Evolutionary conservation across 2,113 vertebrate genomes (phyloP).

Genomic region (Larimichthys polyactis): DNA sequence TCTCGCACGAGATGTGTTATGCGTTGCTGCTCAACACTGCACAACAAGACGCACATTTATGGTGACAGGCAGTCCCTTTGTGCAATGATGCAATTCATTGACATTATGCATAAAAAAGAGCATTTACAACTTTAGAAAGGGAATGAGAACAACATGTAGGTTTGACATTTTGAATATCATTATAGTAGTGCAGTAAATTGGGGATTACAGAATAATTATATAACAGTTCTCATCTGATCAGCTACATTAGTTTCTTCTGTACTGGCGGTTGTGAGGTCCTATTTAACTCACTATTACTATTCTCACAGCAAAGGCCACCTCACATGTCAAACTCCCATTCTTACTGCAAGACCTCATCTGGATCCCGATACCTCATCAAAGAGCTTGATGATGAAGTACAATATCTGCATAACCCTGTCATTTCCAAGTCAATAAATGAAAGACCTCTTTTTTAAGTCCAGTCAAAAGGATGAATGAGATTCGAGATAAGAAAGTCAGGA

Average conservation of each 20-base stretch:
- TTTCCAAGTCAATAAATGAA: conserved; percentile 56
- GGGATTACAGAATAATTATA: conserved; percentile 43
- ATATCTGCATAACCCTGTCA: conserved; percentile 55
- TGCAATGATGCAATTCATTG: neutral
- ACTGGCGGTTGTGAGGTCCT: conserved; percentile 1
- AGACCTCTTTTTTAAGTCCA: conserved; percentile 39
- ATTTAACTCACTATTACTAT: conserved; percentile 25
- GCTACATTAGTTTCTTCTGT: neutral
- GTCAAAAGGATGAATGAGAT: conserved; percentile 23
- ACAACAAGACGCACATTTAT: neutral
- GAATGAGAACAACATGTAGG: neutral
- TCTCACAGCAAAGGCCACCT: conserved; percentile 13
- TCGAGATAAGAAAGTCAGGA: conserved; percentile 29
- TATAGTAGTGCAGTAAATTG: conserved; percentile 7
- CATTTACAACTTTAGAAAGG: neutral
- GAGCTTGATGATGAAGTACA: conserved; percentile 50
- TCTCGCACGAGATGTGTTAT: too few species aligned
- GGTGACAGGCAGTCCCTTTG: neutral
- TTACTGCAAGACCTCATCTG: conserved; percentile 44
- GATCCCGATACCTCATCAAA: conserved; percentile 63
- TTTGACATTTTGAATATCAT: neutral
- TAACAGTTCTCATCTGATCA: conserved; percentile 10
- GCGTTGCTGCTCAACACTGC: neutral
- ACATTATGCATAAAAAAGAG: neutral
- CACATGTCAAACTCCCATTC: conserved; percentile 37